Percentiles rank a stretch among this genome's conserved stretches.
phyloP scores from a whole-genome alignment of 2,888 invertebrate genomes.

The Drosophila pullipes region DNA sequence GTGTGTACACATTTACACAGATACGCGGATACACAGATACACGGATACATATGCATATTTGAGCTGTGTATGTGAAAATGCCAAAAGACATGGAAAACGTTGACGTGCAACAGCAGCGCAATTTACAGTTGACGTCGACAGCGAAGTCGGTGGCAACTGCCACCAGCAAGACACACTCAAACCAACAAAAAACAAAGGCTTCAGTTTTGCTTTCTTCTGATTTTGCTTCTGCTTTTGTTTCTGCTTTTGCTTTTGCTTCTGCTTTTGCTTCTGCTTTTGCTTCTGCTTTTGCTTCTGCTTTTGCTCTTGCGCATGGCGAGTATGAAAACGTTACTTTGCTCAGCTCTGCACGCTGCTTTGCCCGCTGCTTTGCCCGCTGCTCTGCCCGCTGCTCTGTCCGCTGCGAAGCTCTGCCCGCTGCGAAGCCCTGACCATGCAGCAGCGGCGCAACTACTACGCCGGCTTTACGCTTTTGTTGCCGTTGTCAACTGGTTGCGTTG shows the following conservation, averaged over 20 bases:
- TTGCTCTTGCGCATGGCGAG: conserved; percentile 40
- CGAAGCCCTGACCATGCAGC: conserved; percentile 73
- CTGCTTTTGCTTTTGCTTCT: conserved; percentile 1
- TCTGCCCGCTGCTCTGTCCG: neutral
- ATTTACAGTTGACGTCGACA: conserved; percentile 36
- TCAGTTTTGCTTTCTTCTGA: conserved; percentile 20
- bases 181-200: conserved; percentile 32
- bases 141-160: conserved; percentile 1
- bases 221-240: neutral
- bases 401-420: conserved; percentile 27
- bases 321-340: conserved; percentile 38
- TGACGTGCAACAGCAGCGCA: conserved; percentile 50
- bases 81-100: conserved; percentile 60
- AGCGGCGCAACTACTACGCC: conserved; percentile 23
- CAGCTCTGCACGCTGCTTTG: conserved; percentile 10
- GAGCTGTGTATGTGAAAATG: conserved; percentile 34
- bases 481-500: conserved; percentile 70
- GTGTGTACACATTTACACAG: conserved; percentile 7
- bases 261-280: neutral
- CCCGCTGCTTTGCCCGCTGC: conserved; percentile 18
- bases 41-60: neutral
- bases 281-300: neutral
- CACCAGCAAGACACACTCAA: conserved; percentile 22
- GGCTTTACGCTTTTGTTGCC: conserved; percentile 12
- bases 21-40: neutral